Conservation (phyloP, 2,113 vertebrate species). For the Echinops telfairi region DNA sequence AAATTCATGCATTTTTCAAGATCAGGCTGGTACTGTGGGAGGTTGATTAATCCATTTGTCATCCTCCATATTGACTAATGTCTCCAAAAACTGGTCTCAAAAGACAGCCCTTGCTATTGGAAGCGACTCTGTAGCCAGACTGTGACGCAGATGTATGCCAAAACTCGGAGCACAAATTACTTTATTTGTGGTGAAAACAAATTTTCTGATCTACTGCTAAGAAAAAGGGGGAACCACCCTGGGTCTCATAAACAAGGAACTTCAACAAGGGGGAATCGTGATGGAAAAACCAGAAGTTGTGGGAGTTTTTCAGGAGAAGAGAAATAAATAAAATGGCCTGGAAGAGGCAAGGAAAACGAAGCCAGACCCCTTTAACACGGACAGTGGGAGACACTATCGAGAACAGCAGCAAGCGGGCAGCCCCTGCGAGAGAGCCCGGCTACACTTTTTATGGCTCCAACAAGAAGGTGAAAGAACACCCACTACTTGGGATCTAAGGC, state of each 20-base stretch:
- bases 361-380: background rate
- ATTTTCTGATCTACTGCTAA: background rate
- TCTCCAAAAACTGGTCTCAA: slow-evolving; percentile 57
- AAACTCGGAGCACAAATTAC: background rate
- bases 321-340: slow-evolving; percentile 18
- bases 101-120: background rate
- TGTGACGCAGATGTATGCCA: background rate
- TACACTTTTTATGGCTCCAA: background rate
- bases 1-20: slow-evolving; percentile 71
- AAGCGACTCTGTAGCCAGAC: slow-evolving; percentile 4
- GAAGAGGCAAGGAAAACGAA: background rate
- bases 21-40: slow-evolving; percentile 56
- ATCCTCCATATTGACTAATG: slow-evolving; percentile 79
- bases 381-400: background rate
- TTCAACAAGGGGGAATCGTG: background rate
- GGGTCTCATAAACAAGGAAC: background rate
- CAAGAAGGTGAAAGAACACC: background rate
- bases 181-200: slow-evolving; percentile 65
- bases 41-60: slow-evolving; percentile 84
- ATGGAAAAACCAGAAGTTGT: background rate
- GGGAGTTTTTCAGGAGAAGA: background rate
- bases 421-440: background rate
- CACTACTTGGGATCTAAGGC: no score
- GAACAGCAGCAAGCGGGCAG: background rate
- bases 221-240: background rate